A percentile compares a stretch with the other conserved stretches of the same genome.
phyloP scores from a whole-genome alignment of 2,113 vertebrate genomes.

The Actenoides hombroni region DNA sequence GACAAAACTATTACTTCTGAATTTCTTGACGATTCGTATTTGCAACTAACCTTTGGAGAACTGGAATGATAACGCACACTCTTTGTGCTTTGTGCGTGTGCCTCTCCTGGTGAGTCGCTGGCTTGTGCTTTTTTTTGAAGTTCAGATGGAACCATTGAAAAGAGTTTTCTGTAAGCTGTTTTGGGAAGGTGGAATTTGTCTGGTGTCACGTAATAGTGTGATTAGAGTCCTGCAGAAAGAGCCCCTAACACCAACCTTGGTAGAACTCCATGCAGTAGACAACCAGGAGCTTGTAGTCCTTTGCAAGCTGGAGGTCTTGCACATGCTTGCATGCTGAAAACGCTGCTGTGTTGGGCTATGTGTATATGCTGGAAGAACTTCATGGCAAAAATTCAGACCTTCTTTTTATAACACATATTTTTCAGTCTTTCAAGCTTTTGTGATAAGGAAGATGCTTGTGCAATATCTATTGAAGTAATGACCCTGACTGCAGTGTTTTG shows the following conservation, averaged over 20 bases:
- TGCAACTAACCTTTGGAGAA: constrained; percentile 48
- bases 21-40: constrained; percentile 23
- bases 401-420: background rate
- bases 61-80: constrained; percentile 14
- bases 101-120: background rate
- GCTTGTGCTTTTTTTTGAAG: constrained; percentile 31
- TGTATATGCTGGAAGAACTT: background rate
- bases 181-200: background rate
- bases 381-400: background rate
- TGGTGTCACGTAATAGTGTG: background rate
- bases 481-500: background rate
- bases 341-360: background rate
- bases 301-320: background rate
- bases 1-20: constrained; percentile 64
- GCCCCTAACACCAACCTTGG: background rate
- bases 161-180: background rate
- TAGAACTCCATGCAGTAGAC: background rate
- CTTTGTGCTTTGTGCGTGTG: constrained; percentile 51
- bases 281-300: background rate
- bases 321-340: background rate
- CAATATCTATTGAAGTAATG: background rate
- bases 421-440: background rate
- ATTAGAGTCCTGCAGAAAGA: background rate
- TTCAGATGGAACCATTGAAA: constrained; percentile 17
- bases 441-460: background rate